Base-by-base conservation (phyloP, 2,888 invertebrate species). In the Agrotis clavis region DNA sequence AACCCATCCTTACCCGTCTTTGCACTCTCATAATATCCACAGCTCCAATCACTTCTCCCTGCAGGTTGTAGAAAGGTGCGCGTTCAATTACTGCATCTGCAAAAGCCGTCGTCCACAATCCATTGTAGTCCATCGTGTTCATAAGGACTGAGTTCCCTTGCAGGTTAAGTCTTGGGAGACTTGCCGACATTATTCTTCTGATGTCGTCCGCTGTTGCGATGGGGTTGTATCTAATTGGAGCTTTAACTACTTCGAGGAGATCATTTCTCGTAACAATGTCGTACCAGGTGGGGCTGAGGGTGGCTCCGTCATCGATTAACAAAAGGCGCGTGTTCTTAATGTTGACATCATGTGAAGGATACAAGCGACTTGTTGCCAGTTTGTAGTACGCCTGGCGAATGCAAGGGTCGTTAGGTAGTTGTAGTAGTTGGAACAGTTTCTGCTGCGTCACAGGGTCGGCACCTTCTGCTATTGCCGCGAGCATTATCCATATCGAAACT, bases 141-240 rank as follows among this genome's bases (percentile, higher is more conserved):
- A 87, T 19, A 16, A 89, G 54, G 0, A 87, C 68, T 0, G 89
- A 89, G 53, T 89, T 88, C 1, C 88, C 88, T 5, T 25, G 77
- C 2, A 85, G 51, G 62, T 86, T 53, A 0, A 81, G 69, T 18
- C 48, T 67, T 21, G 70, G 75, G 19, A 82, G 62, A 19, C 70
- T 53, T 1, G 75, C 78, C 25, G 62, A 79, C 62, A 85, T 76
- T 4, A 69, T 63, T 51, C 72, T 67, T 35, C 67, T 68, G 25
- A 86, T 77, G 13, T 62, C 62, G 18, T 78, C 51, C 0, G 74
- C 70, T 35, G 80, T 74, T 7, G 41, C 72, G 18, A 14, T 18
- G 0, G 78, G 76, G 25, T 84, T 67, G 11, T 45, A 50, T 60
- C 67, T 84, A 16, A 86, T 82, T 0, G 88, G 84, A 6, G 79